Evolutionary conservation across 2,888 invertebrate genomes (phyloP), one percentile per base, ranked within the genome.

Genomic region (Odontocerum albicorne): DNA sequence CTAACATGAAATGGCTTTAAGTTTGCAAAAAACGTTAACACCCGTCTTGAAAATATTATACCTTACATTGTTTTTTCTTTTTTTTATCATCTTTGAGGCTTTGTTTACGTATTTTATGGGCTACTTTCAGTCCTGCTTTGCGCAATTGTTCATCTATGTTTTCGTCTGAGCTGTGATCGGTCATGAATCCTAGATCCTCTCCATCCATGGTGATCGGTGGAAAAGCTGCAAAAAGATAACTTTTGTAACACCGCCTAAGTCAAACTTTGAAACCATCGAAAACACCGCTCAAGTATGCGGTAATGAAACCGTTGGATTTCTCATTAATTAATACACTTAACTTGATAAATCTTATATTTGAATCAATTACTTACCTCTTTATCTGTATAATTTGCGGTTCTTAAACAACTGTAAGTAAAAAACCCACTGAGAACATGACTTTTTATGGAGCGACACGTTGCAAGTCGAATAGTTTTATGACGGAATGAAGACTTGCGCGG

Each of bases 181-280:
- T 38, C 38, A 13, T 4, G 13, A 17, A 38, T 7, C 17, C 38
- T 16, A 38, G 13, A 16, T 38, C 38, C 17, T 38, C 38, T 38
- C 13, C 17, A 38, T 15, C 13, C 38, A 38, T 38, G 17, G 17
- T 16, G 38, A 16, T 38, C 13, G 6, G n/a, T 38, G 13, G 6
- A 7, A 7, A 4, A 38, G 17, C 38, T 12, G 7, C 17, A 7
- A 7, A 4, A 38, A 13, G 17, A 16, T 16, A 38, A 38, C 17
- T 4, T 3, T 16, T 38, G 38, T 16, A 38, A 38, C 38, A 38
- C 38, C 17, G 38, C 38, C 38, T 38, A 38, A 38, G 38, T 38
- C 4, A 16, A 38, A 16, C 3, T n/a, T n/a, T n/a, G 17, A 38
- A 38, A 17, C 7, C 17, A 38, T 16, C 17, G 17, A 16, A 8